Evolutionary conservation across 2,797 vertebrate species (phyloP).

Genomic region (Novumbra hubbsi): DNA sequence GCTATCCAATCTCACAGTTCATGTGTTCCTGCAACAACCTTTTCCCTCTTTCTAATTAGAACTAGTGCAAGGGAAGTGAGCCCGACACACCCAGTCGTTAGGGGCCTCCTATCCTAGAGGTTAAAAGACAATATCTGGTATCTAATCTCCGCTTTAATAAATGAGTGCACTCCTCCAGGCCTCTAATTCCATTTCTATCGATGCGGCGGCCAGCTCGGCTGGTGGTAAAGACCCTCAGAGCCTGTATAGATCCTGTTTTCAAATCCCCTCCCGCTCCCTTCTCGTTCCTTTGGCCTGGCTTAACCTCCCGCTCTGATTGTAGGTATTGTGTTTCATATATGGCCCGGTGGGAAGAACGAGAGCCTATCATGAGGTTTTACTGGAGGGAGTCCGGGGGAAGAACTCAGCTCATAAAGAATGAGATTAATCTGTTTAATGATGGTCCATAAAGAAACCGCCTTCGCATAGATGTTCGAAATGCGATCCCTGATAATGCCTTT

Average conservation of each 20-base stretch:
- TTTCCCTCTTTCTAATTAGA: neutral
- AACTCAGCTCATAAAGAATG: constrained; percentile 56
- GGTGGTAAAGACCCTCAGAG: constrained; percentile 62
- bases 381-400: constrained; percentile 23
- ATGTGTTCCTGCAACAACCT: neutral
- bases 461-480: constrained; percentile 67
- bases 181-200: constrained; percentile 70
- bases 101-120: constrained; percentile 53
- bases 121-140: constrained; percentile 63
- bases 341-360: constrained; percentile 51
- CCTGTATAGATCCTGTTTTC: constrained; percentile 55
- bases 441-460: constrained; percentile 54
- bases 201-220: constrained; percentile 56
- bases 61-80: constrained; percentile 20
- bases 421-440: constrained; percentile 64
- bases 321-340: constrained; percentile 55
- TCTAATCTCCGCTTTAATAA: constrained; percentile 63
- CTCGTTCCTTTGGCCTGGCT: constrained; percentile 35
- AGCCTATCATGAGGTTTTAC: constrained; percentile 25
- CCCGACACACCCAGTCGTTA: constrained; percentile 36
- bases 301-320: constrained; percentile 41
- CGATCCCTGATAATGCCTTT: constrained; percentile 60
- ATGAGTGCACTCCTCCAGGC: constrained; percentile 60
- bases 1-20: no score
- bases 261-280: constrained; percentile 28